phyloP scores from a whole-genome alignment of 1,140 invertebrate genomes.

The Colletes latitarsis region DNA sequence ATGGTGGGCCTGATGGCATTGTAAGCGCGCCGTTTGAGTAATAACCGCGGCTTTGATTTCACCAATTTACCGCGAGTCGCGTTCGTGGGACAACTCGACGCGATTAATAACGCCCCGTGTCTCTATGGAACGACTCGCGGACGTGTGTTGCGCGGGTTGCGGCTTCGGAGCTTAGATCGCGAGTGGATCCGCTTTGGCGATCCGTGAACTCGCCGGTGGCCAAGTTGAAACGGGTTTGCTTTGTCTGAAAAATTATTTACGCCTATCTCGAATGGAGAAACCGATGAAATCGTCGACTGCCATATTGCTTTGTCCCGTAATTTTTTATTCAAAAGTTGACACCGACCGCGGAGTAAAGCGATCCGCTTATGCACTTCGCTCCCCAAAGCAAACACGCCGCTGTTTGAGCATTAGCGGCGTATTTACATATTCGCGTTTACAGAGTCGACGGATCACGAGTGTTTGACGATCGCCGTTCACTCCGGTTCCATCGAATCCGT shows the following conservation, averaged over 20 bases:
- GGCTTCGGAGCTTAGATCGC: too few species aligned
- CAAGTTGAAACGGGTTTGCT: too few species aligned
- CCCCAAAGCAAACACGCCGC: constrained; percentile 54
- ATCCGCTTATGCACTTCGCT: constrained; percentile 16
- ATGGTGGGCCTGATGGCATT: neutral
- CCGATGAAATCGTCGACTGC: neutral
- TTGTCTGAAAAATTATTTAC: too few species aligned
- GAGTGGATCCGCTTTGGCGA: neutral
- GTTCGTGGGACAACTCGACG: neutral
- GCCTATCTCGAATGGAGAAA: too few species aligned
- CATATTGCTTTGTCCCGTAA: too few species aligned
- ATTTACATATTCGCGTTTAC: constrained; percentile 56
- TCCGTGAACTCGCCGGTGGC: neutral
- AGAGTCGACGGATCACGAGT: constrained; percentile 35
- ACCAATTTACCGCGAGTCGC: constrained; percentile 11
- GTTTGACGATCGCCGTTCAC: constrained; percentile 14
- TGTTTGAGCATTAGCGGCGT: constrained; percentile 60
- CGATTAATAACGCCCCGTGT: constrained; percentile 12
- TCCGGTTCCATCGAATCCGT: neutral
- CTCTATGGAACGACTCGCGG: neutral
- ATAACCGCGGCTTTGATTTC: constrained; percentile 37
- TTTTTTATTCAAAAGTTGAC: constrained; percentile 28
- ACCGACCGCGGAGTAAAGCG: constrained; percentile 34
- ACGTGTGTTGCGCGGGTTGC: neutral
- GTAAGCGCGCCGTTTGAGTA: constrained; percentile 2